A percentile compares a stretch with the other conserved stretches of the same genome.
Conservation (phyloP, 2,113 vertebrate genomes). For the Xiphias gladius region DNA sequence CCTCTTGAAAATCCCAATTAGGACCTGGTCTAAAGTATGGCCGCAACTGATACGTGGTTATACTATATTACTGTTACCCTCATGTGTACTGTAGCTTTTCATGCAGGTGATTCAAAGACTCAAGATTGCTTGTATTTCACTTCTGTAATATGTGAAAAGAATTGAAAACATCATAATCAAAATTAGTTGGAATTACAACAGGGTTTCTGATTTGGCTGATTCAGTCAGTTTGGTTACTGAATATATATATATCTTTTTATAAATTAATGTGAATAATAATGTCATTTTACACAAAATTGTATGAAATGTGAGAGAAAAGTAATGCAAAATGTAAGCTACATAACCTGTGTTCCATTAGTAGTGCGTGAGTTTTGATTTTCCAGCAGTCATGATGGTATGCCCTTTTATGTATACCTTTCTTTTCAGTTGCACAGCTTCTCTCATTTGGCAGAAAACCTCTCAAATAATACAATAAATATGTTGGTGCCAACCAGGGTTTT, state of each 20-base stretch:
- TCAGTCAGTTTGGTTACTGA: conserved; percentile 78
- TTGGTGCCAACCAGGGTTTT: conserved; percentile 89
- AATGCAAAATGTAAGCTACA: conserved; percentile 71
- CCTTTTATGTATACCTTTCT: conserved; percentile 69
- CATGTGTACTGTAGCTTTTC: conserved; percentile 74
- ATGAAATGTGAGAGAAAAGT: conserved; percentile 79
- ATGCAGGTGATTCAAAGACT: conserved; percentile 61
- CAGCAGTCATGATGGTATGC: conserved; percentile 60
- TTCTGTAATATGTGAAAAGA: conserved; percentile 67
- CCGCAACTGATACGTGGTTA: conserved; percentile 40
- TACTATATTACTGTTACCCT: conserved; percentile 54
- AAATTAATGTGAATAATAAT: conserved; percentile 82
- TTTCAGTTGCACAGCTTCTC: conserved; percentile 75
- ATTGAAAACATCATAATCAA: conserved; percentile 55
- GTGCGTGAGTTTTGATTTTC: conserved; percentile 73
- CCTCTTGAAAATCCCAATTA: conserved; percentile 54
- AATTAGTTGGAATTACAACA: conserved; percentile 74
- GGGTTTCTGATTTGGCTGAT: conserved; percentile 76
- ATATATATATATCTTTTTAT: conserved; percentile 81
- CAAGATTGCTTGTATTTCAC: conserved; percentile 57
- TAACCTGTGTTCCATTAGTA: conserved; percentile 74
- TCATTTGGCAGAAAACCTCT: conserved; percentile 76
- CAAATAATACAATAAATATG: conserved; percentile 74
- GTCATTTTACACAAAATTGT: conserved; percentile 82
- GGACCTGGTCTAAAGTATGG: conserved; percentile 45